Conservation (phyloP, 2,797 vertebrate species). For the Paguma larvata region DNA sequence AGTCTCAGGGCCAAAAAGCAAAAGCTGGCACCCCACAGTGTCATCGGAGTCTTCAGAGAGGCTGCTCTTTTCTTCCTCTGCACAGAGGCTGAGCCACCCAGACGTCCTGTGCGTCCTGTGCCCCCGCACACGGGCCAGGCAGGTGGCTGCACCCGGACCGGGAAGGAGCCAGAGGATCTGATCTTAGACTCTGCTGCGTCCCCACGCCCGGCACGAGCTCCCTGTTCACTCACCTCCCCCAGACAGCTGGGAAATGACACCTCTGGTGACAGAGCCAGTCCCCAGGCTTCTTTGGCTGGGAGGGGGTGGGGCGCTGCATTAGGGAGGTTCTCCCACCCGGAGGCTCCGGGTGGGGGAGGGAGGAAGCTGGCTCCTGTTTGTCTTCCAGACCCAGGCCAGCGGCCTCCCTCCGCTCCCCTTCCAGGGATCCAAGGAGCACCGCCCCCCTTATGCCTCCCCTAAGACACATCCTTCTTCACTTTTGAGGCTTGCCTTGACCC, state of each 20-base stretch:
- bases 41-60: background rate
- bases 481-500: background rate
- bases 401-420: background rate
- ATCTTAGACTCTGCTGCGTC: slow-evolving; percentile 51
- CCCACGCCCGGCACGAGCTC: slow-evolving; percentile 64
- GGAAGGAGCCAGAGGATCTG: slow-evolving; percentile 20
- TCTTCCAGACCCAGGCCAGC: slow-evolving; percentile 86
- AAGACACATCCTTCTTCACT: background rate
- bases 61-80: background rate
- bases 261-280: slow-evolving; percentile 91
- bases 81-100: background rate
- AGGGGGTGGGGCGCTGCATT: slow-evolving; percentile 15
- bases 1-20: background rate
- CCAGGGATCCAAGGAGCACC: background rate
- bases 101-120: background rate
- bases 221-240: slow-evolving; percentile 91
- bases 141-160: background rate
- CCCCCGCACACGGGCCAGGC: background rate
- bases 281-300: slow-evolving; percentile 75
- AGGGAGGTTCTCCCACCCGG: slow-evolving; percentile 81
- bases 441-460: background rate
- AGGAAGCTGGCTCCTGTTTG: slow-evolving; percentile 92
- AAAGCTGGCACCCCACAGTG: background rate
- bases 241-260: slow-evolving; percentile 95
- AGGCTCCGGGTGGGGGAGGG: slow-evolving; percentile 94